Conservation (phyloP, 2,888 invertebrate genomes). For the Heteropelma amictum region DNA sequence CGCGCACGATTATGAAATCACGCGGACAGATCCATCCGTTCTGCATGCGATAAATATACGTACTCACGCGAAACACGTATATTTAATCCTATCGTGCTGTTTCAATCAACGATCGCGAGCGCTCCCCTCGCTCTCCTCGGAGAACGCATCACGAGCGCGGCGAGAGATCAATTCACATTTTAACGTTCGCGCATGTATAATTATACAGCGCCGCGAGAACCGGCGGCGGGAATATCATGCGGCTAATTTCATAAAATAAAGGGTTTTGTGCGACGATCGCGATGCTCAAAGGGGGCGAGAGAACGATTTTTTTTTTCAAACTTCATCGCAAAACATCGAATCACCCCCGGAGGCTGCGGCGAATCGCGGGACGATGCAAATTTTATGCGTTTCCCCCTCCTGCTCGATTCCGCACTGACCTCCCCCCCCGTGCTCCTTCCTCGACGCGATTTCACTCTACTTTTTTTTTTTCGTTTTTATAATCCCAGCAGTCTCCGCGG, state of each 20-base stretch:
- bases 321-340: constrained; percentile 32
- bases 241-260: constrained; percentile 35
- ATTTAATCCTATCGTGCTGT: constrained; percentile 48
- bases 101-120: constrained; percentile 39
- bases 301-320: constrained; percentile 18
- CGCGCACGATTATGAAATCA: constrained; percentile 39
- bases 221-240: constrained; percentile 20
- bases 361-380: constrained; percentile 40
- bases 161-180: constrained; percentile 28
- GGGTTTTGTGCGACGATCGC: constrained; percentile 19
- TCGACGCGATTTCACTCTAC: not conserved
- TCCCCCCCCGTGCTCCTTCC: not conserved
- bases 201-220: constrained; percentile 24
- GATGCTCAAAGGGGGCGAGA: not conserved
- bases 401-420: not conserved
- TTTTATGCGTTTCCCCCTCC: constrained; percentile 38
- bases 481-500: too few relatives aligned
- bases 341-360: constrained; percentile 39
- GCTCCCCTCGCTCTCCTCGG: not conserved
- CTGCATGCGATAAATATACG: not conserved
- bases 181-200: constrained; percentile 42
- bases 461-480: not conserved
- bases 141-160: not conserved
- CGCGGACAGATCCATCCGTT: constrained; percentile 20
- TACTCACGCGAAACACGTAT: constrained; percentile 2